Evolutionary conservation across 2,797 vertebrate genomes (phyloP).

Genomic region (Melanotaenia trifasciata): DNA sequence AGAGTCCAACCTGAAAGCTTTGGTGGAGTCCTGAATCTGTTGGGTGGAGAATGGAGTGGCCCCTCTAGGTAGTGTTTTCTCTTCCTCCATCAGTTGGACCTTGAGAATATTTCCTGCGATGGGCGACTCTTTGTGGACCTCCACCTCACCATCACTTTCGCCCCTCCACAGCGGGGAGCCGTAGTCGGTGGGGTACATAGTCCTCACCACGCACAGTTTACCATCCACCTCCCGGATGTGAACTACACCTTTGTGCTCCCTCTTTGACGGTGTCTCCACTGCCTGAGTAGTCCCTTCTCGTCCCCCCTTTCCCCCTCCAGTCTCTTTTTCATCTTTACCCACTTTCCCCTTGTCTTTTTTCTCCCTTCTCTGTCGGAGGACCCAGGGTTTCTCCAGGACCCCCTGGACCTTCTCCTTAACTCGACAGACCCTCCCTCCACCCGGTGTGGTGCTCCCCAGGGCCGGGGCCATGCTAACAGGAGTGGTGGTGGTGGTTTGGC

Average conservation of each 20-base stretch:
- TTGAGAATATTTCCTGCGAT: conserved; percentile 65
- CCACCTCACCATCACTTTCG: conserved; percentile 48
- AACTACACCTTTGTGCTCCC: conserved; percentile 79
- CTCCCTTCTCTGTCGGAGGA: conserved; percentile 70
- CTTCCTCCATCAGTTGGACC: conserved; percentile 59
- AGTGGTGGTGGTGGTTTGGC: conserved; percentile 61
- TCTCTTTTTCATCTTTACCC: conserved; percentile 22
- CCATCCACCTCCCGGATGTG: conserved; percentile 85
- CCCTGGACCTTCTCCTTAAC: conserved; percentile 83
- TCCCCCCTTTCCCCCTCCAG: neutral
- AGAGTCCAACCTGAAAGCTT: conserved; percentile 60
- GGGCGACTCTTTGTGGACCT: conserved; percentile 64
- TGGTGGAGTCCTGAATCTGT: conserved; percentile 28
- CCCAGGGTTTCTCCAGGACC: conserved; percentile 81
- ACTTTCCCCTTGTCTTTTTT: conserved; percentile 37
- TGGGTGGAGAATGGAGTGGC: neutral
- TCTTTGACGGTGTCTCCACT: conserved; percentile 27
- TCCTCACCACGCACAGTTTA: conserved; percentile 84
- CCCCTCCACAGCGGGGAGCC: conserved; percentile 78
- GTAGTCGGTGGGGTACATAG: conserved; percentile 82
- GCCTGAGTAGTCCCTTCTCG: neutral
- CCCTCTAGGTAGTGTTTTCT: too few species aligned
- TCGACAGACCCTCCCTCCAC: conserved; percentile 81
- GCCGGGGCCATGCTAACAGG: conserved; percentile 53
- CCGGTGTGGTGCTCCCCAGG: conserved; percentile 79